phyloP scores from a whole-genome alignment of 1,140 invertebrate species.

The Drosophila insularis region DNA sequence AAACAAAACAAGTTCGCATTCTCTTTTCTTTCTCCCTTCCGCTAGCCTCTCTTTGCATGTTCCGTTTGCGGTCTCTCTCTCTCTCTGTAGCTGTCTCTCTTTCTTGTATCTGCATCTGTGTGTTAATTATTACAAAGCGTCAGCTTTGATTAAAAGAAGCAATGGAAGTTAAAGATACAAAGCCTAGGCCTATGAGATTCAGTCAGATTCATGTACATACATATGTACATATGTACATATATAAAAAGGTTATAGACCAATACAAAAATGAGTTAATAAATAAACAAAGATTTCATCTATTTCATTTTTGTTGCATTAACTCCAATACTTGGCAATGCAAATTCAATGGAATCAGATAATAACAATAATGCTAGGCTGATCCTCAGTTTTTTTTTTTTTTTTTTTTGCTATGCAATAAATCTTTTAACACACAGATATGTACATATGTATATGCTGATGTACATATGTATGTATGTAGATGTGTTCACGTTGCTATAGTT shows the following conservation, averaged over 20 bases:
- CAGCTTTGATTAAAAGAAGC: constrained; percentile 13
- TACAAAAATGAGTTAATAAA: no score
- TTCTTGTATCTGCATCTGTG: background rate
- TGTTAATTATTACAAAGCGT: constrained; percentile 15
- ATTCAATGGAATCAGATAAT: no score
- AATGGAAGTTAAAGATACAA: constrained; percentile 1
- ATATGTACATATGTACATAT: no score
- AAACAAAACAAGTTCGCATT: constrained; percentile 11
- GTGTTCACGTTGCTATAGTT: no score
- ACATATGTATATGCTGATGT: background rate
- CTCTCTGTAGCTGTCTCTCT: constrained; percentile 19
- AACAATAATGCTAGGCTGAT: no score
- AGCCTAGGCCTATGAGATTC: background rate
- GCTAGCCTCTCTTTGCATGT: background rate
- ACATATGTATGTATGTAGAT: no score
- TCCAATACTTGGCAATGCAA: no score
- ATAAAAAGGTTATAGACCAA: no score
- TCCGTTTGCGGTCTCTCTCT: background rate
- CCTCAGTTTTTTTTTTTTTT: no score
- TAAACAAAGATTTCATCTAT: no score
- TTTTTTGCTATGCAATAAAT: no score
- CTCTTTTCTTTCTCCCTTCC: constrained; percentile 21
- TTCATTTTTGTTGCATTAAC: no score
- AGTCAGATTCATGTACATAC: background rate
- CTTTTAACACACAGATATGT: background rate